Evolutionary conservation across 2,113 vertebrate species (phyloP), one percentile per base, ranked within the genome.

Genomic region (Seriola aureovittata): DNA sequence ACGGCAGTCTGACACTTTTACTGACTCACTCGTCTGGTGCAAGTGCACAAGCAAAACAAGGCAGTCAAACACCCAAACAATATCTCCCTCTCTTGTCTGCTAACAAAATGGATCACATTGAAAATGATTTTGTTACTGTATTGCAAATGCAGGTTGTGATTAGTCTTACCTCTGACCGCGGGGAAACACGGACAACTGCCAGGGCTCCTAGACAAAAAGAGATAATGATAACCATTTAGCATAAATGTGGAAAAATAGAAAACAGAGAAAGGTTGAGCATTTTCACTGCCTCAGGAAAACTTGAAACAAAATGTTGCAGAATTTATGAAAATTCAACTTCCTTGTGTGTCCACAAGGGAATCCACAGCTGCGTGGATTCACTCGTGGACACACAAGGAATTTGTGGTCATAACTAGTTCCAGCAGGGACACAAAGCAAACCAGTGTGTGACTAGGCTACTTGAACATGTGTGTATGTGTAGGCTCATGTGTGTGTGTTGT

Each of bases 1-100:
- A 81, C 68, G 1, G 63, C 64, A 4, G 58, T 54, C 80, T 80
- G 86, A 89, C 90, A 92, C 88, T 89, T 86, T 86, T 64, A 88
- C 87, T 82, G 85, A 88, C 88, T 88, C 70, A 76, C 84, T 60
- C 25, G 7, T 29, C 75, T 52, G 13, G 68, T 42, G 85, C 75
- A n/a, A 80, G 46, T 3, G 62, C 10, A 36, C 74, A 21, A 57
- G 29, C 62, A 71, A 84, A 86, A 85, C 87, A 79, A 75, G 54
- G 67, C 44, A 34, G 67, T 34, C 66, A 12, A 4, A 42, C 71
- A 65, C 19, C 50, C 8, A 59, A 68, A 68, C 71, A 42, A 58
- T 1, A 7, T 17, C 67, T 63, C 52, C 8, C 8, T 12, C 67
- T 36, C 44, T 14, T 2, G 21, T 48, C 77, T 55, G 0, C 58